Base-by-base conservation (phyloP, 2,113 vertebrate species). In the Martes martes region DNA sequence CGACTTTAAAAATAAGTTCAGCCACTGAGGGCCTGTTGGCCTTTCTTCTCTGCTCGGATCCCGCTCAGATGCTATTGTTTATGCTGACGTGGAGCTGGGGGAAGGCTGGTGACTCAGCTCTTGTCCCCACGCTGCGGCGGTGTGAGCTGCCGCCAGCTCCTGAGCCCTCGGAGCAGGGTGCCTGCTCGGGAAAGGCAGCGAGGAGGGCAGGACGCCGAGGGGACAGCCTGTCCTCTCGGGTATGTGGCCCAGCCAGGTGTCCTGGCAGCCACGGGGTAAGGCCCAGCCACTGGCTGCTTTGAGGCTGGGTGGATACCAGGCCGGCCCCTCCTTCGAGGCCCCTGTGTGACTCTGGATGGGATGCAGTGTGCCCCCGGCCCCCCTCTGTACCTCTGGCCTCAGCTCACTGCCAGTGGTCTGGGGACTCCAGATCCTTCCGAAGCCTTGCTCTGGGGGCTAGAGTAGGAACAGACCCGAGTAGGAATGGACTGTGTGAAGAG, bases 51-150 rank as follows among this genome's bases (percentile, higher is more conserved):
- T 24, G 52, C 83, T 61, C 0, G 13, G 79, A 28, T 31, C n/a
- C 55, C 1, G 52, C 67, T 89, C 65, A 0, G 15, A 74, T n/a
- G 42, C 39, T 7, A 6, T 10, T 79, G 82, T 83, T 57, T 39
- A 26, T 31, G 89, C 94, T 97, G 97, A 96, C 79, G 93, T 96
- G 96, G 97, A 93, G 24, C 61, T 79, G 26, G 84, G 93, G 91
- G 86, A 89, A 79, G 78, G 92, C 95, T 4, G 69, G 95, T 98
- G 95, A 98, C 97, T 98, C 97, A 97, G 98, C 92, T 74, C 39
- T 47, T 0, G 21, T 93, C 89, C 86, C 92, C 90, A 76, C 55
- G 1, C 83, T n/a, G 96, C 73, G 7, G 95, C 10, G 0, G 84
- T n/a, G 93, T 28, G 11, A 73, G 74, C 71, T 33, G 97, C 89